Conservation (phyloP, 2,888 invertebrate genomes). For the Malacosoma neustria region DNA sequence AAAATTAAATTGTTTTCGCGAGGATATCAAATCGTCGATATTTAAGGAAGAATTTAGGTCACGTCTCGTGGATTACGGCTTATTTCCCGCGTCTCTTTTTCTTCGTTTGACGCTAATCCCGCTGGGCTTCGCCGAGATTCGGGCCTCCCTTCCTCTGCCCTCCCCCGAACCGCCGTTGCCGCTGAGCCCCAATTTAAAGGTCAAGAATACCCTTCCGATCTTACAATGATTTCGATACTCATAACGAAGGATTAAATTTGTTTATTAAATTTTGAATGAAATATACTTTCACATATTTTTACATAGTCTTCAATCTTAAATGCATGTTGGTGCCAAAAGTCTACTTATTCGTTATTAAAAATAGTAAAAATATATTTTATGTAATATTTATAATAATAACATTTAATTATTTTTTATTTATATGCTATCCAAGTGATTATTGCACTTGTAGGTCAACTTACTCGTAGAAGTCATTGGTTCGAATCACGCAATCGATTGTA, state of each 20-base stretch:
- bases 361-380: too few relatives aligned
- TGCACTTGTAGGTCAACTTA: too few relatives aligned
- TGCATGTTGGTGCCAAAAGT: too few relatives aligned
- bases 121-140: conserved; percentile 54
- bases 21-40: conserved; percentile 67
- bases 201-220: conserved; percentile 17
- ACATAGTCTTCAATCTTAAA: too few relatives aligned
- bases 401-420: too few relatives aligned
- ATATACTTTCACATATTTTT: too few relatives aligned
- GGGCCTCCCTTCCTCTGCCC: conserved; percentile 31
- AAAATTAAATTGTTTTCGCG: conserved; percentile 65
- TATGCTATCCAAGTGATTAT: too few relatives aligned
- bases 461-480: too few relatives aligned
- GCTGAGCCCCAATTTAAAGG: conserved; percentile 31
- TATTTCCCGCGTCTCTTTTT: conserved; percentile 69
- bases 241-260: not conserved
- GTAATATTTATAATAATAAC: too few relatives aligned
- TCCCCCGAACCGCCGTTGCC: conserved; percentile 20
- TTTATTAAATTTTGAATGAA: not conserved
- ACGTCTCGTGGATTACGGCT: conserved; percentile 69
- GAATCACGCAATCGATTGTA: too few relatives aligned
- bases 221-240: conserved; percentile 8
- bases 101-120: conserved; percentile 71
- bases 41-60: conserved; percentile 68
- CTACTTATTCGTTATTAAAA: too few relatives aligned